Base-by-base conservation (phyloP, 2,113 vertebrate genomes). In the Anseranas semipalmata region DNA sequence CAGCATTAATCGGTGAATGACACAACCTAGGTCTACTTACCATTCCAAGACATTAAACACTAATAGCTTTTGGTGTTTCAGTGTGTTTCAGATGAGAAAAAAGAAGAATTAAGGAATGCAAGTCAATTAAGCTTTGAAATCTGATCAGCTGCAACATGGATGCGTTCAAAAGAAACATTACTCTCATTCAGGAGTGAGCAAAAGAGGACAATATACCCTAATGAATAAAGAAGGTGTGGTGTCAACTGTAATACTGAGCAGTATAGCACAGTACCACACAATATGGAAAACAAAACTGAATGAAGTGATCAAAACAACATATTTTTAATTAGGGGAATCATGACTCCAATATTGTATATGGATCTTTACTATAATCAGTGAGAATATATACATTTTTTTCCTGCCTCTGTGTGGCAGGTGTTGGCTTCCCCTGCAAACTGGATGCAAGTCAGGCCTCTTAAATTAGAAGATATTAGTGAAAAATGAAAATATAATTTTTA, bases 141-240 rank as follows among this genome's bases (percentile, higher is more conserved):
- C 43, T 86, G 71, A 93, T 48, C 63, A 89, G 39, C 59, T 88
- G 45, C 68, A 89, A 91, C 17, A 50, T 9, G 28, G 37, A 72
- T 72, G 33, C 72, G 35, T 90, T 96, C 74, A 85, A 91, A 95
- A 78, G 45, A 94, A 73, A 93, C 74, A 35, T 62, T 79, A 92
- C 9, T 77, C 71, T 93, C 87, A 88, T 45, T 91, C 55, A 95
- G 46, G 62, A 70, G 71, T 70, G 48, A 83, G 65, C 79, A 85
- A 71, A 74, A 76, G 45, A 93, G 63, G 55, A 65, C 58, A 92
- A 84, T 85, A 55, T 33, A 75, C 12, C 35, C 55, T 63, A 89
- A 55, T 22, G 25, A 90, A 75, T 45, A 85, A 71, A 84, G 67
- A 90, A 30, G 24, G 27, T 58, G 32, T 39, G 68, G 70, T 13